Evolutionary conservation across 2,797 vertebrate genomes (phyloP), one percentile per base, ranked within the genome.

Genomic region (Acropternis orthonyx): DNA sequence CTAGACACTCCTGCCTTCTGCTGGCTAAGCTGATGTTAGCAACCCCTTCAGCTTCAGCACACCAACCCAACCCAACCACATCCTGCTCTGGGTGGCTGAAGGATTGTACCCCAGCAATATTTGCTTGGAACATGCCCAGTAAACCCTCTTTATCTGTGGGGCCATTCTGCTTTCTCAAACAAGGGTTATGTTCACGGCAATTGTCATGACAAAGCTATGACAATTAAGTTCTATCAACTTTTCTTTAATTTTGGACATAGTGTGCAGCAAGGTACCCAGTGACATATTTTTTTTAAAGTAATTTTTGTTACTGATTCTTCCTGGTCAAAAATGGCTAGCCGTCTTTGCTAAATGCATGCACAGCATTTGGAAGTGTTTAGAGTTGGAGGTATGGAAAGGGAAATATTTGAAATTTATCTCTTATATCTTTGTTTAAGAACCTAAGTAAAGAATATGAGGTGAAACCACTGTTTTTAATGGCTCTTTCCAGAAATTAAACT

Each of bases 1-100:
- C 90, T 62, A 90, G 91, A 75, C 94, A 63, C 88, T 95, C 74
- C 96, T 97, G 97, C 97, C 95, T 96, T 96, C 96, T 97, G 74
- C 96, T 97, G 96, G 96, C 81, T 71, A 86, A 88, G 4, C 30
- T 68, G 78, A 36, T 91, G 67, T 94, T 94, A 89, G 95, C 96
- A 97, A 71, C 48, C 41, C 72, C 69, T 77, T 54, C 67, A 18
- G 23, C 78, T 62, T 68, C 44, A 54, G 0, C 54, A 18, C 8
- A 36, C 22, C 65, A 59, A 15, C 36, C 28, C 61, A 71, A 44
- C n/a, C 36, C 66, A 43, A 8, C 12, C 1, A 0, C 5, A 8
- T 20, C 48, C 37, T 71, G 37, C 20, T 36, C 1, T 5, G 36
- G 17, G 28, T 58, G 49, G 49, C 20, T 51, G 7, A 71, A 72